Conservation (phyloP, 2,797 vertebrate genomes). For the Gymnothorax reevesii region DNA sequence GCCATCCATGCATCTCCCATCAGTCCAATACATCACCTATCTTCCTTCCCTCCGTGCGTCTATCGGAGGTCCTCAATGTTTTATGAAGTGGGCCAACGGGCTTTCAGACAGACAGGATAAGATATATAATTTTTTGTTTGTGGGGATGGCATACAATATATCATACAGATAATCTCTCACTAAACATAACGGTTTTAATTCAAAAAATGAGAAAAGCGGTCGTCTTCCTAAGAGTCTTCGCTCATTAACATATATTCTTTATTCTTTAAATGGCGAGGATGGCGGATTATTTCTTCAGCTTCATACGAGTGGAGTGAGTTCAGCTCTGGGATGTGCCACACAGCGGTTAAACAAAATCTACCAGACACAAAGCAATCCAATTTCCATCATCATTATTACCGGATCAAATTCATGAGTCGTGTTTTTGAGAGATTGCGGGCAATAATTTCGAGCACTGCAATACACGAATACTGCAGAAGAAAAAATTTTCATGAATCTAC, state of each 20-base stretch:
- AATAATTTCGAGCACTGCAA: constrained; percentile 58
- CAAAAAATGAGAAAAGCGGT: background rate
- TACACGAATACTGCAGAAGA: constrained; percentile 52
- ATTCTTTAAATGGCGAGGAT: background rate
- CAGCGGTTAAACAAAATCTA: constrained; percentile 42
- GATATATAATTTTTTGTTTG: background rate
- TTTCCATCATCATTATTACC: constrained; percentile 46
- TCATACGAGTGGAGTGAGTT: constrained; percentile 38
- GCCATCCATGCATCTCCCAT: too few species aligned
- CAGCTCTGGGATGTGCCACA: constrained; percentile 37
- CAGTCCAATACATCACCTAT: too few species aligned
- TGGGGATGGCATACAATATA: background rate
- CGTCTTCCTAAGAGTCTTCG: background rate
- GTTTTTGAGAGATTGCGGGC: constrained; percentile 63
- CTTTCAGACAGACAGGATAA: background rate
- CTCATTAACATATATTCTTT: background rate
- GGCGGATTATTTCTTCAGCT: background rate
- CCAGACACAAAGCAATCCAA: constrained; percentile 43
- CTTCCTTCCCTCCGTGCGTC: too few species aligned
- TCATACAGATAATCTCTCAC: background rate
- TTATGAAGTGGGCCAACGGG: too few species aligned
- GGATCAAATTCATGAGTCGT: constrained; percentile 54
- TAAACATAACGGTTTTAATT: background rate
- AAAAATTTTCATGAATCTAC: constrained; percentile 42
- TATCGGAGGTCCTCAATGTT: too few species aligned